Conservation (phyloP, 2,888 invertebrate genomes). For the Diplazon laetatorius region DNA sequence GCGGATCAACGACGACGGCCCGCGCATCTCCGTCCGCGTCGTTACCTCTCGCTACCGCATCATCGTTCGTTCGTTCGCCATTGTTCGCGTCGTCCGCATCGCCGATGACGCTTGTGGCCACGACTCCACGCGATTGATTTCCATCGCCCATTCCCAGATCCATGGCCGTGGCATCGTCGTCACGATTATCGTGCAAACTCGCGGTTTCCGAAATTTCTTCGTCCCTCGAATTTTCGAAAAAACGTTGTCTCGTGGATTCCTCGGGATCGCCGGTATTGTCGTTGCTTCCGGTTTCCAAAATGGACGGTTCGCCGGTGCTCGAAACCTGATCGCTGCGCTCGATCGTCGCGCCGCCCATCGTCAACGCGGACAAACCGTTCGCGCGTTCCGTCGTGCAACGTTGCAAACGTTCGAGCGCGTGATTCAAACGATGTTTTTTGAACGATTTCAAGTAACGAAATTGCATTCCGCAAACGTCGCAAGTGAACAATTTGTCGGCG, state of each 20-base stretch:
- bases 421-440: conserved; percentile 94
- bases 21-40: conserved; percentile 62
- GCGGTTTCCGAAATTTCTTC: conserved; percentile 79
- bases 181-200: conserved; percentile 73
- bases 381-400: conserved; percentile 82
- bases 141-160: too few species aligned
- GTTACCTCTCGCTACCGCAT: conserved; percentile 75
- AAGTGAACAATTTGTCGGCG: conserved; percentile 94
- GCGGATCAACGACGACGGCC: too few species aligned
- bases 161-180: conserved; percentile 80
- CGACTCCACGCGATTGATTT: too few species aligned
- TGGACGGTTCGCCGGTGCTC: conserved; percentile 88
- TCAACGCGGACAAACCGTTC: conserved; percentile 64
- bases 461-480: conserved; percentile 96
- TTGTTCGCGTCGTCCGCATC: conserved; percentile 83
- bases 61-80: conserved; percentile 73
- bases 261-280: conserved; percentile 83
- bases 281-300: conserved; percentile 84
- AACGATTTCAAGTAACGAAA: conserved; percentile 94
- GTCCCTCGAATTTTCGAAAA: conserved; percentile 75
- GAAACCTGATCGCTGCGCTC: conserved; percentile 87
- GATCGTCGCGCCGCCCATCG: conserved; percentile 70
- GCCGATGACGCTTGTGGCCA: too few species aligned
- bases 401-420: conserved; percentile 92
- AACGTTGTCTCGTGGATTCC: conserved; percentile 72